Evolutionary conservation across 2,888 invertebrate species (phyloP).

Genomic region (Spodoptera exigua): DNA sequence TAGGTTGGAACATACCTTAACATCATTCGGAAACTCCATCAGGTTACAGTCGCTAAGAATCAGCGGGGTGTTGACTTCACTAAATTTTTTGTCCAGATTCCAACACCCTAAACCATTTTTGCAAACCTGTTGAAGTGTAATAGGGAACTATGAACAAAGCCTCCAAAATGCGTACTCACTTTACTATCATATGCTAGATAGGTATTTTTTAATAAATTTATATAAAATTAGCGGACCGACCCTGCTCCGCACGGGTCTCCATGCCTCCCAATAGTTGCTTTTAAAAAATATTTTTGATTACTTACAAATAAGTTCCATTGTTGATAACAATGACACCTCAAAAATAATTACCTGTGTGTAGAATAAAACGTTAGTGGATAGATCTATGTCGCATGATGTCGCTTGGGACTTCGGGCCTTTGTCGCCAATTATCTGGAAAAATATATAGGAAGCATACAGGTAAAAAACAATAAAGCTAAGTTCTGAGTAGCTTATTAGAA

Average conservation of each 20-base stretch:
- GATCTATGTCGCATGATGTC: conserved; percentile 92
- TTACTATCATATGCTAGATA: no score
- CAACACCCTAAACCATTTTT: conserved; percentile 94
- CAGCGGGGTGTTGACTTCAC: conserved; percentile 89
- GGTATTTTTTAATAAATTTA: no score
- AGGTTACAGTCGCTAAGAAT: conserved; percentile 91
- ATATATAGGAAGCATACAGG: no score
- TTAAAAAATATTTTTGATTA: no score
- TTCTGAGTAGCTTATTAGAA: no score
- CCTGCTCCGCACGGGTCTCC: no score
- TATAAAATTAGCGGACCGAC: no score
- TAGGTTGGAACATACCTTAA: conserved; percentile 84
- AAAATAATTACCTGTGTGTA: conserved; percentile 89
- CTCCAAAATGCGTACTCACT: no score
- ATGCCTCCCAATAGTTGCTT: no score
- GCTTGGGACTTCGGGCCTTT: conserved; percentile 92
- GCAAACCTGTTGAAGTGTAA: conserved; percentile 82
- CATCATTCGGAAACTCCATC: conserved; percentile 93
- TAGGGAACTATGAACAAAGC: not conserved
- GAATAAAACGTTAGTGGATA: conserved; percentile 91
- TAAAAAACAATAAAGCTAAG: not conserved
- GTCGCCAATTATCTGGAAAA: conserved; percentile 89
- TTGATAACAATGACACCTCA: no score
- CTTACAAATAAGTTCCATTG: no score
- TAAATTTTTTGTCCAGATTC: conserved; percentile 91